Base-by-base conservation (phyloP, 2,888 invertebrate genomes). In the Coenonympha arcania region DNA sequence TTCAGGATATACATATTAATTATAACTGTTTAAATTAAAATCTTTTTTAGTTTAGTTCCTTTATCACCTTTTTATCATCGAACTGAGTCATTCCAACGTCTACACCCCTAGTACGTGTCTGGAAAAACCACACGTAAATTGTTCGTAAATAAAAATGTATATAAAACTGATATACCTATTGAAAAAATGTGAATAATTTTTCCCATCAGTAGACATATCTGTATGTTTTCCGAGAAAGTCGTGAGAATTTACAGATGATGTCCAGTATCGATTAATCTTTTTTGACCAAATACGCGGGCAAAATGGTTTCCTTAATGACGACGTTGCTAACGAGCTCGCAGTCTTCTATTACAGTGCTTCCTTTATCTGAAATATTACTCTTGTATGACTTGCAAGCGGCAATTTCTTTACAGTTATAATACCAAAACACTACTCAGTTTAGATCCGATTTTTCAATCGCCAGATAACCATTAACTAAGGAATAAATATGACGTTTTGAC, bases 251-350 rank as follows among this genome's bases (percentile, higher is more conserved):
- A 83, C 80, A 79, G 80, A 82, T 81, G 82, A 80, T 79, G 79
- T 78, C 78, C 58, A 71, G 72, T 69, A 74, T 74, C 76, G 82
- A 82, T 83, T 82, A 82, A 83, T 84, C 82, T 82, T 76, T 77
- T 81, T 82, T 79, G 79, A 80, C 82, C 81, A 76, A 81, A 81
- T 79, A 81, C 78, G 76, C 79, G 79, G 76, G 76, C 69, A 74
- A 74, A 75, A 42, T 74, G 76, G 76, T 26, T 33, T 34, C 36
- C 48, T 30, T 36, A 48, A 48, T 36, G 48, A 41, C 34, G 73
- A 73, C 72, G 42, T 20, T 30, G 31, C 31, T 42, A 42, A 42
- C 31, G 42, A 42, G 31, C 20, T 31, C 19, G 13, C 5, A 20
- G 19, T 42, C 20, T 65, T 65, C 65, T 68, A 66, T 66, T 66